Conservation (phyloP, 1,140 invertebrate genomes). For the Pentalonia nigronervosa region DNA sequence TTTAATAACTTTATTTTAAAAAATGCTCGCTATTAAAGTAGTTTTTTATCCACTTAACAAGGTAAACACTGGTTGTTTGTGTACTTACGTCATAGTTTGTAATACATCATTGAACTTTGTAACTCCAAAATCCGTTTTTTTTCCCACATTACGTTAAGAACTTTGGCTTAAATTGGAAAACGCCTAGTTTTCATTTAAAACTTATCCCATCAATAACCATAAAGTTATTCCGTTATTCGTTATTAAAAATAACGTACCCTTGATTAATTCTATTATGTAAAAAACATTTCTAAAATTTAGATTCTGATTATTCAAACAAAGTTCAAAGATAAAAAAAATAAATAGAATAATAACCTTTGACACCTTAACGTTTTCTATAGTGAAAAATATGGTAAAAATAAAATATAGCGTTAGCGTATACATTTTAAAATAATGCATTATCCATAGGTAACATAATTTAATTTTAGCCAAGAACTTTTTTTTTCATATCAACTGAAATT, state of each 20-base stretch:
- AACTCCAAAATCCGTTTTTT: background rate
- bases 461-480: too few relatives aligned
- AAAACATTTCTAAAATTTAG: background rate
- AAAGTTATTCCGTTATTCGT: background rate
- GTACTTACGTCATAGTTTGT: slow-evolving; percentile 21
- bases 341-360: too few relatives aligned
- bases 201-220: background rate
- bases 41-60: slow-evolving; percentile 31
- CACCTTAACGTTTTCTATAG: too few relatives aligned
- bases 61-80: background rate
- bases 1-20: background rate
- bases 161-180: background rate
- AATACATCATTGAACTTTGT: slow-evolving; percentile 34
- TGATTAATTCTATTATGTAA: background rate
- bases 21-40: background rate
- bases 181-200: slow-evolving; percentile 7
- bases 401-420: too few relatives aligned
- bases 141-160: background rate
- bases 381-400: too few relatives aligned
- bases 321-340: background rate
- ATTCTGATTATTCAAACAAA: background rate
- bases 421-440: too few relatives aligned
- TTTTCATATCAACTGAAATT: too few relatives aligned
- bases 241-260: background rate
- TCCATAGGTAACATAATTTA: too few relatives aligned